These are phyloP conservation scores for Pseudococcus viburni DNA, from an alignment of 2,888 invertebrate species.

Conservation along the genomic window DNA sequence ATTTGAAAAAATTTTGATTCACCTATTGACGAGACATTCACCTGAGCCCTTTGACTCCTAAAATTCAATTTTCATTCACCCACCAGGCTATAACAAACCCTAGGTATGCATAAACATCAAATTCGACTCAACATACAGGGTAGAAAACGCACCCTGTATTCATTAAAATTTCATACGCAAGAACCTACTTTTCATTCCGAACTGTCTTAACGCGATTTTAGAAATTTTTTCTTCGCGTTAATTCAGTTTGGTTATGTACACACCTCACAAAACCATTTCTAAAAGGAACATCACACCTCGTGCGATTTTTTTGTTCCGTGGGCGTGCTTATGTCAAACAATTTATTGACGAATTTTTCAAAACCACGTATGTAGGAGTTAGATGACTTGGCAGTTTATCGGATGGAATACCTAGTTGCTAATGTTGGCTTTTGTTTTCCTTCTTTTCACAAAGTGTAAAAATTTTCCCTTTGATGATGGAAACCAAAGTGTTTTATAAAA, in stretches of 20 bases:
- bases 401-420: not conserved
- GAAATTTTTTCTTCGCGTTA: not conserved
- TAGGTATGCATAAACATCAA: no score
- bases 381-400: constrained; percentile 15
- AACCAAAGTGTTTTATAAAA: not conserved
- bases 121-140: no score
- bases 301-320: constrained; percentile 24
- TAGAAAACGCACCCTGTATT: not conserved
- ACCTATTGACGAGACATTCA: no score
- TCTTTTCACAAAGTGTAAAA: not conserved
- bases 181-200: not conserved
- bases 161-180: constrained; percentile 15
- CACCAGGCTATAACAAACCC: no score
- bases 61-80: no score
- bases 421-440: not conserved
- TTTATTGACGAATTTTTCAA: constrained; percentile 17
- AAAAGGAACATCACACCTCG: not conserved
- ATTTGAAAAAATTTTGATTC: no score
- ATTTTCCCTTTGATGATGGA: not conserved
- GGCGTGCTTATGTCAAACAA: constrained; percentile 27
- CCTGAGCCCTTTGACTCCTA: no score
- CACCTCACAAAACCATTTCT: not conserved
- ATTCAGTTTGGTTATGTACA: not conserved
- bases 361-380: not conserved
- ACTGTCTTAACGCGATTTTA: not conserved